phyloP scores from a whole-genome alignment of 2,888 invertebrate genomes.

The Temnothorax ravouxi region DNA sequence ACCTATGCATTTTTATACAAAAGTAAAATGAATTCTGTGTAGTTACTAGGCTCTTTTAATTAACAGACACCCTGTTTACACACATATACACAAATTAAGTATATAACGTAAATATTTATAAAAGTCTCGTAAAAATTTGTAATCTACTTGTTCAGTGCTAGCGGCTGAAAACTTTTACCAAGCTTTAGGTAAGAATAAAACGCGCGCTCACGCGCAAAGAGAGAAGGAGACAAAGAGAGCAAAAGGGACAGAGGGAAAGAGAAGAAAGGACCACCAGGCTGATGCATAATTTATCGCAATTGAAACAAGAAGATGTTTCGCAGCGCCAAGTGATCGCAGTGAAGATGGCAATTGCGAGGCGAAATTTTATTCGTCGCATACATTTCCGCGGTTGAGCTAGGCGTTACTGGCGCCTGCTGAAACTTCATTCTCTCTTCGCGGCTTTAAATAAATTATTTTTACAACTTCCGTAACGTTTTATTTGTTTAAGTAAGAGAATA shows the following conservation, averaged over 20 bases:
- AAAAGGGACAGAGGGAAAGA: constrained; percentile 4
- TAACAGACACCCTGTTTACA: constrained; percentile 52
- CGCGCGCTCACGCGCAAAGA: background rate
- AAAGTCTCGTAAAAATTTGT: constrained; percentile 75
- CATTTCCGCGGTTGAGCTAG: constrained; percentile 56
- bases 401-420: background rate
- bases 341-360: constrained; percentile 65
- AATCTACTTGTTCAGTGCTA: constrained; percentile 70
- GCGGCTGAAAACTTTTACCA: constrained; percentile 65
- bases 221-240: background rate
- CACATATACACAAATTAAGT: constrained; percentile 23
- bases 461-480: constrained; percentile 27
- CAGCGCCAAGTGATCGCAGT: constrained; percentile 57
- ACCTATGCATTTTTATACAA: background rate
- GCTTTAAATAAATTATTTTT: constrained; percentile 41
- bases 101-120: constrained; percentile 74
- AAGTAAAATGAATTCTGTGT: background rate
- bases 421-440: constrained; percentile 26
- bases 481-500: constrained; percentile 1
- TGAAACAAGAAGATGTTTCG: constrained; percentile 71
- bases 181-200: constrained; percentile 35
- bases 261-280: constrained; percentile 40
- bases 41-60: constrained; percentile 54
- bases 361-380: constrained; percentile 68
- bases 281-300: constrained; percentile 74